Conservation (phyloP, 1,140 invertebrate genomes). For the Leptopilina clavipes region DNA sequence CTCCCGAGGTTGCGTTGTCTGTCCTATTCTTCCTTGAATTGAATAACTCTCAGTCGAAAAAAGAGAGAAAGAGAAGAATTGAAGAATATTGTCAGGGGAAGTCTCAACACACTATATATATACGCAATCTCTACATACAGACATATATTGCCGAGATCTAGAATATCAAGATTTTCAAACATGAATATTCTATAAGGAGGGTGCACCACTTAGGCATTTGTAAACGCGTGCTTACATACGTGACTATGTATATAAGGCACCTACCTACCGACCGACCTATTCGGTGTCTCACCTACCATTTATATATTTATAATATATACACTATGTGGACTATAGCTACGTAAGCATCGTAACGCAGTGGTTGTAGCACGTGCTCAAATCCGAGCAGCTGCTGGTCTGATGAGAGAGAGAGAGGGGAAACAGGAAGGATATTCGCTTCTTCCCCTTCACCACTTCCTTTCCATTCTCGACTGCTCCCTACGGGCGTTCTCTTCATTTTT, state of each 20-base stretch:
- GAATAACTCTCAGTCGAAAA: slow-evolving; percentile 12
- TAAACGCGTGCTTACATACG: slow-evolving; percentile 33
- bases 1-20: not conserved
- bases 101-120: not conserved
- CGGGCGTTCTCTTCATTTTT: slow-evolving; percentile 3
- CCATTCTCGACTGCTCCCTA: slow-evolving; percentile 44
- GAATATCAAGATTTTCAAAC: slow-evolving; percentile 7
- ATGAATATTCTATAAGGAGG: slow-evolving; percentile 7
- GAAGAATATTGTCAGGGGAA: not conserved
- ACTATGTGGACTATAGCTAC: slow-evolving; percentile 38
- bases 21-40: not conserved
- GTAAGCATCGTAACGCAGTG: slow-evolving; percentile 53
- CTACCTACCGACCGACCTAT: slow-evolving; percentile 47
- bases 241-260: slow-evolving; percentile 33
- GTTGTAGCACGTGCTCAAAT: slow-evolving; percentile 73
- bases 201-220: not conserved
- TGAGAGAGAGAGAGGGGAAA: slow-evolving; percentile 42
- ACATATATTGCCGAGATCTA: not conserved
- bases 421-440: slow-evolving; percentile 64
- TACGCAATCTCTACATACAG: not conserved
- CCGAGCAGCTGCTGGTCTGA: slow-evolving; percentile 63
- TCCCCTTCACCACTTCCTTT: slow-evolving; percentile 51
- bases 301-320: not conserved
- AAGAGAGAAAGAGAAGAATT: not conserved
- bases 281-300: slow-evolving; percentile 34